Conservation (phyloP, 2,113 vertebrate species). For the Notiomystis cincta region DNA sequence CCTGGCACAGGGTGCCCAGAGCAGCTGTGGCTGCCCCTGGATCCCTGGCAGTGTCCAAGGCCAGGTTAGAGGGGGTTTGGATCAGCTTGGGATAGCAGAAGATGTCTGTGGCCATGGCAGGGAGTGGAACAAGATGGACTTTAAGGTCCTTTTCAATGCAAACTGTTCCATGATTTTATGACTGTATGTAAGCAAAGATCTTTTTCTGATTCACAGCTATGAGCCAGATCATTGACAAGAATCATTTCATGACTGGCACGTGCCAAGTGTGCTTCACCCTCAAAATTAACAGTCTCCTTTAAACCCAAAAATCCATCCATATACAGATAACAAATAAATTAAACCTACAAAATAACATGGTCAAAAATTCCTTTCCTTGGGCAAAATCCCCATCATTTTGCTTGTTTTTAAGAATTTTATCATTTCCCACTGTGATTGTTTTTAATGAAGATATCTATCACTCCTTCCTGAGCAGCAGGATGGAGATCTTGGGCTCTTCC, state of each 20-base stretch:
- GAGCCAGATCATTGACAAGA: background rate
- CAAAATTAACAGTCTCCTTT: background rate
- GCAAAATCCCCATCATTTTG: background rate
- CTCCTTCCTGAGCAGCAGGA: background rate
- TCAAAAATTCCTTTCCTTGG: background rate
- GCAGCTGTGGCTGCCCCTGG: background rate
- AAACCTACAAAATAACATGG: background rate
- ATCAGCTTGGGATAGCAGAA: fast-evolving
- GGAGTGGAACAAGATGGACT: fast-evolving
- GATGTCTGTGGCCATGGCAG: background rate
- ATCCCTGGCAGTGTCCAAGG: background rate
- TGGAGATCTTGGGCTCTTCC: background rate
- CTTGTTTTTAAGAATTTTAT: background rate
- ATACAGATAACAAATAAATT: background rate
- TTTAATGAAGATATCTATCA: background rate
- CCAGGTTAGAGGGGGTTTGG: fast-evolving
- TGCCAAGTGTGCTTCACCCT: background rate
- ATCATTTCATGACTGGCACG: background rate
- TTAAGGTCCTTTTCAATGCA: background rate
- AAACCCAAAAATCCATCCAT: background rate
- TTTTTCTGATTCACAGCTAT: background rate
- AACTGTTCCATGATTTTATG: background rate
- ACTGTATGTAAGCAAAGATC: background rate
- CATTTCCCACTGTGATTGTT: background rate
- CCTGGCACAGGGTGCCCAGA: background rate